Conservation (phyloP, 23 tunicate species). For the Halocynthia aurantium region DNA sequence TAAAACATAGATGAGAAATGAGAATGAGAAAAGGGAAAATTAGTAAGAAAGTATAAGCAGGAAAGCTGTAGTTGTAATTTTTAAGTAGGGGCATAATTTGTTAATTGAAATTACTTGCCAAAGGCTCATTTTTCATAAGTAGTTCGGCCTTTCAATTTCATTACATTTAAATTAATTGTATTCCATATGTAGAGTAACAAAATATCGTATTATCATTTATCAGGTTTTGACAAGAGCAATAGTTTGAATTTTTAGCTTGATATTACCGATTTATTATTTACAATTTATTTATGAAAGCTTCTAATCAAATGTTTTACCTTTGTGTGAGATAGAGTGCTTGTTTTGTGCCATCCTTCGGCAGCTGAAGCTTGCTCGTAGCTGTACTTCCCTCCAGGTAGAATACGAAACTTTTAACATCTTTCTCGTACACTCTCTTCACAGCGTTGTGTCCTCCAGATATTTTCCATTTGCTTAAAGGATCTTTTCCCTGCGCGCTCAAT, state of each 20-base stretch:
- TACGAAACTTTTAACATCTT: slow-evolving; percentile 63
- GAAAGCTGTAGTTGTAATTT: no score
- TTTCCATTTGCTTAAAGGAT: slow-evolving; percentile 44
- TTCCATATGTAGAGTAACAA: no score
- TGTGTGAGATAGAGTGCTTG: slow-evolving; percentile 49
- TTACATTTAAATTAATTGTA: background rate
- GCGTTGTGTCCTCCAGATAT: slow-evolving; percentile 27
- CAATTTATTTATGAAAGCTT: no score
- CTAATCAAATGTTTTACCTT: slow-evolving; percentile 20
- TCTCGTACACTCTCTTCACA: slow-evolving; percentile 30
- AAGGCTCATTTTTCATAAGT: no score
- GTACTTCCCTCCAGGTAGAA: slow-evolving; percentile 64
- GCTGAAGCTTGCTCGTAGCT: slow-evolving; percentile 44
- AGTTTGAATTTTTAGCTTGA: background rate
- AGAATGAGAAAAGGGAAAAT: background rate
- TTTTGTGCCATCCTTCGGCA: slow-evolving; percentile 46
- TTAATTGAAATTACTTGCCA: no score
- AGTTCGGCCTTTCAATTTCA: background rate
- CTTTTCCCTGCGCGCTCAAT: slow-evolving; percentile 77
- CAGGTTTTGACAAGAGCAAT: background rate
- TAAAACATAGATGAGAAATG: background rate
- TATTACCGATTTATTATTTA: no score
- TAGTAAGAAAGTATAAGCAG: background rate
- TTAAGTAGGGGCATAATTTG: no score
- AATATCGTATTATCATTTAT: background rate